Conservation (phyloP, 2,797 vertebrate genomes). For the Pitangus sulphuratus region DNA sequence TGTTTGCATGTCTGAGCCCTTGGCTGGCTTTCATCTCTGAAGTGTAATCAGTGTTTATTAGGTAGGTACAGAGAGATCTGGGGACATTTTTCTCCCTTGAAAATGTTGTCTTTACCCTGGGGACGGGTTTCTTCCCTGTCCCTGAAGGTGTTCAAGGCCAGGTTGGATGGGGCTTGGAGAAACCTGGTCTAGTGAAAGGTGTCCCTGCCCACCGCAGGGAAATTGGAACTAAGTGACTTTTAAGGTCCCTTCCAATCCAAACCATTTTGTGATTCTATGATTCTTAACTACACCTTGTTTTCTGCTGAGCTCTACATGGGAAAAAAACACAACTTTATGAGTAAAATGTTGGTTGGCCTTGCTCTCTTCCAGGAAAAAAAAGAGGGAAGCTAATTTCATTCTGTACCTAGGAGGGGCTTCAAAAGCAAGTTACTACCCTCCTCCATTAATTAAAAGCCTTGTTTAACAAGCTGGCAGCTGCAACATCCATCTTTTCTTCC, state of each 20-base stretch:
- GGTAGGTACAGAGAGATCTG: not conserved
- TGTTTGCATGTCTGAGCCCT: not conserved
- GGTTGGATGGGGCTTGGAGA: accelerated
- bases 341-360: not conserved
- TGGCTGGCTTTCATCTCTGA: not conserved
- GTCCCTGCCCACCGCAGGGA: not conserved
- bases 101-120: not conserved
- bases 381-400: not conserved
- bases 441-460: conserved; percentile 7
- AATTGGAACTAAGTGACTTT: not conserved
- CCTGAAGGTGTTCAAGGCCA: not conserved
- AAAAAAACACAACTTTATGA: not conserved
- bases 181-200: not conserved
- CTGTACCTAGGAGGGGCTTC: not conserved
- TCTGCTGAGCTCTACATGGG: not conserved
- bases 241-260: not conserved
- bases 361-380: not conserved
- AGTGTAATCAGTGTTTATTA: not conserved
- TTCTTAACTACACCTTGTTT: not conserved
- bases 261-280: not conserved
- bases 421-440: not conserved
- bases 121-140: not conserved
- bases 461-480: not conserved
- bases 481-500: not conserved
- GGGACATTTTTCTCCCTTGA: accelerated